Base-by-base conservation (phyloP, 2,888 invertebrate species). In the Xiphydria camelus region DNA sequence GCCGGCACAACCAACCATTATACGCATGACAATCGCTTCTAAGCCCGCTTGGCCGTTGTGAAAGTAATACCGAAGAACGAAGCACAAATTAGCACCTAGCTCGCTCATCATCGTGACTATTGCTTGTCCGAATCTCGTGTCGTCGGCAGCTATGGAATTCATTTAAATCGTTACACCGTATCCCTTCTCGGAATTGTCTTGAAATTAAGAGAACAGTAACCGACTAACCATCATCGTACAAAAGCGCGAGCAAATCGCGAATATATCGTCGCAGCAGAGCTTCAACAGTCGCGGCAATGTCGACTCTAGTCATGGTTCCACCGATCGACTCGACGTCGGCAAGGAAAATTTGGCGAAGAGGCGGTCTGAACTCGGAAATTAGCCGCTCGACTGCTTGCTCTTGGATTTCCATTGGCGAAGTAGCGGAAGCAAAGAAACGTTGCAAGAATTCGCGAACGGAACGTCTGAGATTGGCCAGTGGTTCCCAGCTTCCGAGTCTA, bases 1-100 rank as follows among this genome's bases (percentile, higher is more conserved):
- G n/a, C n/a, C n/a, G n/a, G n/a, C n/a, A n/a, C 12, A 22, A n/a
- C 73, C 66, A 59, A 80, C 80, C 55, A 76, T 55, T 41, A 78
- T 64, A 44, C 71, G 66, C 23, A 69, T 64, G 12, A 73, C 66
- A 9, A 78, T 61, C 31, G 64, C 53, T 49, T 77, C 77, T 2
- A 79, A 70, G 21, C 74, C 76, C n/a, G 63, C 60, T 41, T 73
- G 70, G 7, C 77, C 77, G 43, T 72, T 72, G n/a, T 53, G 50
- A 43, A 68, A 39, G n/a, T 53, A 59, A 35, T 62, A 59, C 12
- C 64, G 63, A 17, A 74, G 44, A 10, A 66, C 53, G n/a, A 43
- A 35, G 39, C 52, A 61, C 10, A 65, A 41, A 40, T 66, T 50
- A 19, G 51, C 49, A 34, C 51, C 54, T 26, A 65, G 45, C 23